Evolutionary conservation across 2,888 invertebrate species (phyloP), one percentile per base, ranked within the genome.

Genomic region (Apodemia zela): DNA sequence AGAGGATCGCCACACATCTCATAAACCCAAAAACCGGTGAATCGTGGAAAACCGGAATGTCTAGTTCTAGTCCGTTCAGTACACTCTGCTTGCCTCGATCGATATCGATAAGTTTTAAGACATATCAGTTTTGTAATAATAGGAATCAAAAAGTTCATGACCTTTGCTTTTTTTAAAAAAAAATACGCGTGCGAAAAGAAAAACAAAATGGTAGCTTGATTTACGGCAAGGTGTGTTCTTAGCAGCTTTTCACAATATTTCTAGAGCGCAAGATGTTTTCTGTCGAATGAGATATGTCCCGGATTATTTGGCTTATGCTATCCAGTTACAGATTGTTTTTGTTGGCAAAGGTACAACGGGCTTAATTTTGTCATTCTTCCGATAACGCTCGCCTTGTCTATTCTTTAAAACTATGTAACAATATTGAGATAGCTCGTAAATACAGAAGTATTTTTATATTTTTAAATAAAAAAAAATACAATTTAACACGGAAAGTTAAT

Each of bases 251-350:
- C 85, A 84, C 81, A 84, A 85, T 85, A 84, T 85, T 84, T 83
- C 83, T 81, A 77, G 80, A 77, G 70, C 74, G 78, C 88, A 90
- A 90, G 87, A 86, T 89, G 90, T 89, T 87, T 86, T 85, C 78
- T 85, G 84, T 89, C 87, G 78, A 73, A 79, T 82, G 84, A 85
- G 84, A 78, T 75, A 85, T 80, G 82, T 21, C 70, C 65, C 66
- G 84, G 85, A 82, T 88, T 87, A 87, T 70, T 69, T 74, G 78
- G 80, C 71, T 83, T 80, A 69, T 51, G 72, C 78, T 77, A 68
- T 79, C 61, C 62, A 62, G 74, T 75, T 77, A 75, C 45, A 45
- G 45, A 76, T 74, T 87, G 87, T 89, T 87, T 83, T 87, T 82
- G 82, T 89, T 89, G 87, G 88, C 87, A 78, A 65, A 71, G 67